Conservation (phyloP, 35 echinoderm and acorn worm genomes). For the Holothuria glaberrima region DNA sequence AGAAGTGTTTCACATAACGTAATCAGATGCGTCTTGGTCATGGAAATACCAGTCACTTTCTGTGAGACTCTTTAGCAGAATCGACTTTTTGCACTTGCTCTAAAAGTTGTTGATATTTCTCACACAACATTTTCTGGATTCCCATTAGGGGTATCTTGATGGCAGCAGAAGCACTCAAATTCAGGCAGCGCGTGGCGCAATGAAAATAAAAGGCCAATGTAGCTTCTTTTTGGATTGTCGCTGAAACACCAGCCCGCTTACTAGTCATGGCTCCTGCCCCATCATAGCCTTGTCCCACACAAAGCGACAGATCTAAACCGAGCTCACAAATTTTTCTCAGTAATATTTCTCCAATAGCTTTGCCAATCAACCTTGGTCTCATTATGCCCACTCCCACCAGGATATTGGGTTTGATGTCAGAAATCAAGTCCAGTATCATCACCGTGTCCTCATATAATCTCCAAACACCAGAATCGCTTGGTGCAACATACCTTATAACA, state of each 20-base stretch:
- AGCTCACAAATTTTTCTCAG: conserved; percentile 12
- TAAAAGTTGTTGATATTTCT: too few species aligned
- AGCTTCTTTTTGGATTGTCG: neutral
- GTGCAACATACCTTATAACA: conserved; percentile 16
- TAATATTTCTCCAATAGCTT: neutral
- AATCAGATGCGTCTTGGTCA: too few species aligned
- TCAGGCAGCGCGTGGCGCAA: conserved; percentile 24
- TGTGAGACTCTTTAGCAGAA: too few species aligned
- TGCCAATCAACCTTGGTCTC: neutral
- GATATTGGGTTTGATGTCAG: neutral
- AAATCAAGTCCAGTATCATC: neutral
- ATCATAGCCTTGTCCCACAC: conserved; percentile 26
- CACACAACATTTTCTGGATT: neutral
- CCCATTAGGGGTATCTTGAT: conserved; percentile 7
- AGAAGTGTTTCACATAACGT: too few species aligned
- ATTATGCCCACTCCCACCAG: neutral
- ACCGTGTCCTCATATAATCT: conserved; percentile 20
- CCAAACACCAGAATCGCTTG: conserved; percentile 30
- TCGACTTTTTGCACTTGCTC: too few species aligned
- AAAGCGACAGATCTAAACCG: too few species aligned
- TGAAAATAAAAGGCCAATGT: neutral
- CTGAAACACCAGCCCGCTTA: neutral
- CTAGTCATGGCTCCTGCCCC: conserved; percentile 21
- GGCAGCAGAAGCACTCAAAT: conserved; percentile 4
- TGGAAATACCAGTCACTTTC: too few species aligned